Conservation (phyloP, 1,140 invertebrate genomes). For the Pogonomyrmex barbatus region DNA sequence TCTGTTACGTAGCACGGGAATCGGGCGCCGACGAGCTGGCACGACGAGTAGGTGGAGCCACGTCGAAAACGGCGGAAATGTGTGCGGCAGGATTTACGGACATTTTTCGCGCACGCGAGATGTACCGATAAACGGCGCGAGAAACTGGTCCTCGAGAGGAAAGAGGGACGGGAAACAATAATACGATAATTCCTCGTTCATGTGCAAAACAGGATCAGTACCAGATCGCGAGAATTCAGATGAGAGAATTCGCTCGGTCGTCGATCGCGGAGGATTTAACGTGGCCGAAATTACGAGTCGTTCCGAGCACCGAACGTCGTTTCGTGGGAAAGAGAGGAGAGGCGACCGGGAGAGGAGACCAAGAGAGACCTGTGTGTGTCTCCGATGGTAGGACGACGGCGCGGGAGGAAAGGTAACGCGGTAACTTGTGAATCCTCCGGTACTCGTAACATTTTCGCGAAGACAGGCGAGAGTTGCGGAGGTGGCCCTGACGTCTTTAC, state of each 20-base stretch:
- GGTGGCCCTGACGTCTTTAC: slow-evolving; percentile 82
- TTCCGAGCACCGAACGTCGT: background rate
- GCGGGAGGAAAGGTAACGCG: slow-evolving; percentile 70
- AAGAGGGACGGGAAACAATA: background rate
- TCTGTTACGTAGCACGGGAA: slow-evolving; percentile 48
- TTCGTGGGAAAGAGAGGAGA: background rate
- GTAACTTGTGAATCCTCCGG: slow-evolving; percentile 79
- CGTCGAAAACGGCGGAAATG: slow-evolving; percentile 46
- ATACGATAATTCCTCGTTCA: slow-evolving; percentile 13
- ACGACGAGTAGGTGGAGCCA: slow-evolving; percentile 40
- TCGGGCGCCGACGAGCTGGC: slow-evolving; percentile 32
- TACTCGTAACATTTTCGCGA: slow-evolving; percentile 76
- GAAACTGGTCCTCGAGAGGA: background rate
- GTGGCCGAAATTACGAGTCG: slow-evolving; percentile 68
- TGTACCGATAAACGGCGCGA: slow-evolving; percentile 29
- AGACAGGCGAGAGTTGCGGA: slow-evolving; percentile 75
- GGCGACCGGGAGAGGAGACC: background rate
- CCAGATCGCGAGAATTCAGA: background rate
- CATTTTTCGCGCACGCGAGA: slow-evolving; percentile 55
- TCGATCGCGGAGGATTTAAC: slow-evolving; percentile 64
- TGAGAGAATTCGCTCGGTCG: slow-evolving; percentile 25
- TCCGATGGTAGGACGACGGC: slow-evolving; percentile 57
- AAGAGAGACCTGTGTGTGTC: slow-evolving; percentile 62
- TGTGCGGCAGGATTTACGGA: slow-evolving; percentile 44
- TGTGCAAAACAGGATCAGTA: background rate